A percentile compares a stretch with the other conserved stretches of the same genome.
Evolutionary conservation across 2,113 vertebrate genomes (phyloP).

Genomic region (Fukomys damarensis): DNA sequence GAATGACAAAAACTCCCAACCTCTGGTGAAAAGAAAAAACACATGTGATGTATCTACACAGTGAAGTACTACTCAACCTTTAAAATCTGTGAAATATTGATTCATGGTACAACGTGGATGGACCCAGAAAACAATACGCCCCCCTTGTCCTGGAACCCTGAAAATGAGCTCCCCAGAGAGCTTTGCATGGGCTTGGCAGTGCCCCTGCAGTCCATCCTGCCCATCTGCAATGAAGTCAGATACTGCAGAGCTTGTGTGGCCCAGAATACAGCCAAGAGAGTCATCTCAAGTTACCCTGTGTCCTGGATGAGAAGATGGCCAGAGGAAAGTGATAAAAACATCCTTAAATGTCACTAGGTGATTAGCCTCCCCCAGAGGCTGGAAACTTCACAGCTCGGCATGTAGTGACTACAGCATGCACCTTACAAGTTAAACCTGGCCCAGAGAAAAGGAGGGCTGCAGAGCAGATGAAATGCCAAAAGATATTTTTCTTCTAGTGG

Average conservation of each 20-base stretch:
- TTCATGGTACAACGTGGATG: not conserved
- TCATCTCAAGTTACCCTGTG: constrained; percentile 6
- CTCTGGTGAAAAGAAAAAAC: not conserved
- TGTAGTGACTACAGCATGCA: not conserved
- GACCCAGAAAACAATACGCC: not conserved
- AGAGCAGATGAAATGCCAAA: not conserved
- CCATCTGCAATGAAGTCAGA: not conserved
- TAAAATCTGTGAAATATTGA: not conserved
- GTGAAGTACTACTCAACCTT: not conserved
- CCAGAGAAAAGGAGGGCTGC: not conserved
- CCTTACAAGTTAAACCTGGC: not conserved
- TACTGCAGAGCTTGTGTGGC: not conserved
- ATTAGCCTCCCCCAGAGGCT: not conserved
- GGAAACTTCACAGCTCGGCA: not conserved
- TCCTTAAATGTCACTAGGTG: constrained; percentile 38
- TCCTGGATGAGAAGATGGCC: not conserved
- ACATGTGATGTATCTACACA: not conserved
- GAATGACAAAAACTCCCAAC: not conserved
- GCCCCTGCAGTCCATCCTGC: not conserved
- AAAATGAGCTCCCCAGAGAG: not conserved
- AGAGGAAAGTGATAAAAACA: constrained; percentile 1
- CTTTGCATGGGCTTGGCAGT: not conserved
- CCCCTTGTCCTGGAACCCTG: not conserved
- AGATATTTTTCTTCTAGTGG: not conserved
- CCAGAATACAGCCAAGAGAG: not conserved